Percentiles rank a stretch among this genome's conserved stretches.
Evolutionary conservation across 2,888 invertebrate genomes (phyloP).

Genomic region (Aromia moschata): DNA sequence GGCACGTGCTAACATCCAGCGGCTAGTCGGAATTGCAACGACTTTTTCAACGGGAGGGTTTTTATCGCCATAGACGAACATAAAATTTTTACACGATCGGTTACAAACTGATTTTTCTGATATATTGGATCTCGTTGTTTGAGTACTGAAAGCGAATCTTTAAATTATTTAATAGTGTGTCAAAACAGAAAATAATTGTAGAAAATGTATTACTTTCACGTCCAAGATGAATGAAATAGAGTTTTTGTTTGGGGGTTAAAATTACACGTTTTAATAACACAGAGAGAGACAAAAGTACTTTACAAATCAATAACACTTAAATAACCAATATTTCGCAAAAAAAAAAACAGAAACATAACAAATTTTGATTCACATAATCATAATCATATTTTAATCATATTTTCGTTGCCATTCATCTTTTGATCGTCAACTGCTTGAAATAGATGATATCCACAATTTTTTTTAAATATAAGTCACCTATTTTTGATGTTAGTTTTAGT

Average conservation of each 20-base stretch:
- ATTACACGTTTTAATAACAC: background rate
- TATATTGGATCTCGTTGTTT: slow-evolving; percentile 25
- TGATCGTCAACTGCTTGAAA: no score
- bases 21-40: slow-evolving; percentile 26
- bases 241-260: background rate
- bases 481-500: no score
- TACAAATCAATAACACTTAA: background rate
- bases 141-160: slow-evolving; percentile 3
- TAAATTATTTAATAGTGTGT: no score
- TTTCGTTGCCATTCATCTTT: no score
- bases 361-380: no score
- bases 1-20: slow-evolving; percentile 32
- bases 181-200: background rate
- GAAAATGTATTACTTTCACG: background rate
- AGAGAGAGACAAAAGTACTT: background rate
- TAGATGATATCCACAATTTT: no score
- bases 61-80: slow-evolving; percentile 28
- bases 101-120: slow-evolving; percentile 33
- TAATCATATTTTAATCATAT: no score
- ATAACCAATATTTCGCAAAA: no score
- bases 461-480: no score
- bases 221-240: background rate
- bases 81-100: slow-evolving; percentile 23
- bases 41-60: slow-evolving; percentile 30
- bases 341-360: no score